Evolutionary conservation across 64 coral and sea anemone species (phyloP).

Genomic region (Hydrozoanthus tunicans): DNA sequence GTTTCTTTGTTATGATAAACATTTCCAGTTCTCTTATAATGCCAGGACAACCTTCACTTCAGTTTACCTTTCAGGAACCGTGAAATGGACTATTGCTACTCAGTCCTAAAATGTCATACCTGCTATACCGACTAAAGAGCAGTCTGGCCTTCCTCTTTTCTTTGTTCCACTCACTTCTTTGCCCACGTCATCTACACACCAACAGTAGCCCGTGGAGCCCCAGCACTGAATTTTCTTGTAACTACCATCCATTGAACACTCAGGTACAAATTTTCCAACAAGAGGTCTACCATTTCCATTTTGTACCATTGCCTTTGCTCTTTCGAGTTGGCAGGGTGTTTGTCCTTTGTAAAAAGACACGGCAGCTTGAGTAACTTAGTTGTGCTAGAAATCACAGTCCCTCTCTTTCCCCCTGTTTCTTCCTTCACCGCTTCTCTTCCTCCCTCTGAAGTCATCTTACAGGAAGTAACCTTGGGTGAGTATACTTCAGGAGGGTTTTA

Average conservation of each 20-base stretch:
- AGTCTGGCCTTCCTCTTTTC: conserved; percentile 70
- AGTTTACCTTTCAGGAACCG: too few species aligned
- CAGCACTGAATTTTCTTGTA: conserved; percentile 87
- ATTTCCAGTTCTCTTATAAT: too few species aligned
- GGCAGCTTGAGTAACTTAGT: neutral
- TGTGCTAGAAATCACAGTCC: neutral
- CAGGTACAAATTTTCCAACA: conserved; percentile 84
- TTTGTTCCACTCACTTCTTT: conserved; percentile 64
- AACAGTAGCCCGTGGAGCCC: conserved; percentile 88
- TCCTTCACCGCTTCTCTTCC: neutral
- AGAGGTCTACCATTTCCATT: conserved; percentile 54
- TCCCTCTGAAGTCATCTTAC: neutral
- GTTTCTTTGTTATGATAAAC: too few species aligned
- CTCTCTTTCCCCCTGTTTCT: neutral
- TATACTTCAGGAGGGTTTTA: too few species aligned
- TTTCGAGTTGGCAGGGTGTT: conserved; percentile 71
- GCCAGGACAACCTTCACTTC: too few species aligned
- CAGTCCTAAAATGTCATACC: too few species aligned
- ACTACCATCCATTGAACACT: conserved; percentile 63
- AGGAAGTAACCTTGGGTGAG: too few species aligned
- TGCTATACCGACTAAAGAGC: neutral
- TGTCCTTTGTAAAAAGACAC: conserved; percentile 20
- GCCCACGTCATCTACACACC: conserved; percentile 82
- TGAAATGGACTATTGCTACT: too few species aligned
- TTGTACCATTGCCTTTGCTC: conserved; percentile 59